Percentiles rank a stretch among this genome's conserved stretches.
Conservation (phyloP, 2,113 vertebrate species). For the Epinephelus cyanopodus region DNA sequence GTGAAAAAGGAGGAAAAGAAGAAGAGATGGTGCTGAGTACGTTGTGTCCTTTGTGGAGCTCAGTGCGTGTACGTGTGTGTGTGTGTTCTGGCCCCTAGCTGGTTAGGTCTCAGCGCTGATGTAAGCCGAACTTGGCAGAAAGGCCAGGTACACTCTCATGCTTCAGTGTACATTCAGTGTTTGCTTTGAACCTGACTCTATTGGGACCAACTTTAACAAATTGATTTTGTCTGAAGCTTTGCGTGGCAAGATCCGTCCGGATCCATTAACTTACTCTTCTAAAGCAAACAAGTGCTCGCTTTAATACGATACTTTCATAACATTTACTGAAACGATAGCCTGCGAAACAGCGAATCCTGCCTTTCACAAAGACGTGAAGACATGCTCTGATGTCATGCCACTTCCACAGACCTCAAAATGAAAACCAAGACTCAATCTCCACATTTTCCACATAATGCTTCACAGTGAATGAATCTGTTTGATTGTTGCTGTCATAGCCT, state of each 20-base stretch:
- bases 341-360: constrained; percentile 5
- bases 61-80: constrained; percentile 17
- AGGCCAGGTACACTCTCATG: constrained; percentile 56
- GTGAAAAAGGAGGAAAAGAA: constrained; percentile 59
- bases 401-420: constrained; percentile 45
- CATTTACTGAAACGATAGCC: constrained; percentile 29
- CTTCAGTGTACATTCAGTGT: constrained; percentile 56
- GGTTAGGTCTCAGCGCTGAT: constrained; percentile 58
- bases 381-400: constrained; percentile 59
- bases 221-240: constrained; percentile 63
- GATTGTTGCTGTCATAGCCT: constrained; percentile 53
- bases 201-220: constrained; percentile 56
- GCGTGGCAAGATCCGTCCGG: constrained; percentile 50
- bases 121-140: constrained; percentile 63
- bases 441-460: constrained; percentile 66
- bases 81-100: constrained; percentile 40
- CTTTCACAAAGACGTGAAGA: constrained; percentile 38
- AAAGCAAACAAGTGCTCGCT: constrained; percentile 28
- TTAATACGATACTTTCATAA: constrained; percentile 38
- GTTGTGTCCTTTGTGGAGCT: constrained; percentile 65
- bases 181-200: constrained; percentile 66
- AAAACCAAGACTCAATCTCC: constrained; percentile 35
- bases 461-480: constrained; percentile 45
- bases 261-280: constrained; percentile 45
- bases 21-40: constrained; percentile 61